Evolutionary conservation across 2,797 vertebrate genomes (phyloP).

Genomic region (Serranus cabrilla): DNA sequence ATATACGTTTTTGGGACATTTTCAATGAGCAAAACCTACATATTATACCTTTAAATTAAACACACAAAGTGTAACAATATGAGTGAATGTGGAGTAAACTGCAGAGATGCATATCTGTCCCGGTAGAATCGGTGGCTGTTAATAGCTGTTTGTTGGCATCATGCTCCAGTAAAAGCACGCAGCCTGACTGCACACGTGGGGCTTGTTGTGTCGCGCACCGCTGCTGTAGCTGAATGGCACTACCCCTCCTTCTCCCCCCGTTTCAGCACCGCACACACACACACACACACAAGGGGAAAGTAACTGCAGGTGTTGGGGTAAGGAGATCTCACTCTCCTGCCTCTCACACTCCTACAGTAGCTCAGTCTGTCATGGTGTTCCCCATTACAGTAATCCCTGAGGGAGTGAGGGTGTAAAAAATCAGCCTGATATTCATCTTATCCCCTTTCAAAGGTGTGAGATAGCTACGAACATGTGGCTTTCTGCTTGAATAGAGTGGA

Average conservation of each 20-base stretch:
- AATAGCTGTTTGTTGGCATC: slow-evolving; percentile 58
- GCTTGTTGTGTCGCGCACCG: slow-evolving; percentile 10
- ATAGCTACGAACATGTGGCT: not conserved
- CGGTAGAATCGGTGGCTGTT: slow-evolving; percentile 34
- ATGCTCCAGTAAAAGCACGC: slow-evolving; percentile 39
- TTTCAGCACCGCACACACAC: slow-evolving; percentile 8
- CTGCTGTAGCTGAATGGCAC: slow-evolving; percentile 44
- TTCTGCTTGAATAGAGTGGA: slow-evolving; percentile 14
- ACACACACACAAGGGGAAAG: slow-evolving; percentile 8
- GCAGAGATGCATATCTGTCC: slow-evolving; percentile 17
- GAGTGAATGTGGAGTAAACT: slow-evolving; percentile 14
- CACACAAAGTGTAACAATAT: not conserved
- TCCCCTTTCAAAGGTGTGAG: slow-evolving; percentile 29
- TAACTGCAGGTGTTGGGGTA: not conserved
- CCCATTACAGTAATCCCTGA: slow-evolving; percentile 17
- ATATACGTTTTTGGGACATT: too few species aligned
- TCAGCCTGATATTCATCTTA: slow-evolving; percentile 39
- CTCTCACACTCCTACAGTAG: slow-evolving; percentile 16
- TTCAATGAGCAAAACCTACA: too few species aligned
- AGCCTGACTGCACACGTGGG: slow-evolving; percentile 28
- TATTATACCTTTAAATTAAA: too few species aligned
- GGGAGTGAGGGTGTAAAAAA: slow-evolving; percentile 34
- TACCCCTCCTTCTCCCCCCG: not conserved
- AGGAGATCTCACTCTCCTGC: slow-evolving; percentile 1
- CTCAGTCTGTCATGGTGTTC: slow-evolving; percentile 1